Percentiles rank a stretch among this genome's conserved stretches.
These are phyloP conservation scores for Nemotelus pantherinus DNA, from an alignment of 2,888 invertebrate species.

Conservation along the genomic window DNA sequence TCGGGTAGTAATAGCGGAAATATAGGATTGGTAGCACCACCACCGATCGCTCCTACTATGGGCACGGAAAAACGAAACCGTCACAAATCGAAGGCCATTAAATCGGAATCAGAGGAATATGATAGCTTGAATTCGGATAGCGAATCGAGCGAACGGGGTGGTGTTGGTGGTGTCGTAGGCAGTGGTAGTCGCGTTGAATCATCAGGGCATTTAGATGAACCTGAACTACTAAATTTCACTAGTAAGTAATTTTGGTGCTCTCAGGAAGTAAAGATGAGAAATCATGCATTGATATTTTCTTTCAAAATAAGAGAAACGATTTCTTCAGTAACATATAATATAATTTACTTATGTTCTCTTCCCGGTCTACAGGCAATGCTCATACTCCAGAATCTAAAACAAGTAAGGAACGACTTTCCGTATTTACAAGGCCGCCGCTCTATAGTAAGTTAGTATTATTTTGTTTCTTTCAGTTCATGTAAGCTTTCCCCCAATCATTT, in stretches of 20 bases:
- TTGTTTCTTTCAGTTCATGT: conserved; percentile 40
- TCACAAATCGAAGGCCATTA: conserved; percentile 67
- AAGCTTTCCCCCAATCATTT: no score
- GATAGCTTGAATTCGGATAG: conserved; percentile 69
- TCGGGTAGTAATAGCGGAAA: conserved; percentile 12
- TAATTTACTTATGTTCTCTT: no score
- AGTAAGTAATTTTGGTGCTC: conserved; percentile 44
- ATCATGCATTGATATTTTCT: background rate
- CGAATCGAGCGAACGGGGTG: conserved; percentile 65
- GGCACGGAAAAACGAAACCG: conserved; percentile 63
- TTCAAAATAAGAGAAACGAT: background rate
- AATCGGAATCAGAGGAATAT: conserved; percentile 70
- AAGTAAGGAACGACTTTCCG: conserved; percentile 66
- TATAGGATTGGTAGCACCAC: background rate
- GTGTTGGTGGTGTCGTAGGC: conserved; percentile 62
- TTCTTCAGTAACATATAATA: no score
- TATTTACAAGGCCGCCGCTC: conserved; percentile 67
- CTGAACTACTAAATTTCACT: conserved; percentile 59
- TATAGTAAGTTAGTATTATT: conserved; percentile 72
- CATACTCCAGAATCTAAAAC: conserved; percentile 63
- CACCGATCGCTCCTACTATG: conserved; percentile 45
- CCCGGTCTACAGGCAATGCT: conserved; percentile 54
- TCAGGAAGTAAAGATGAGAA: background rate
- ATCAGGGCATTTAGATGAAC: conserved; percentile 66
- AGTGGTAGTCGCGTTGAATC: conserved; percentile 67